Evolutionary conservation across 2,888 invertebrate genomes (phyloP), one percentile per base, ranked within the genome.

Genomic region (Tinea pellionella): DNA sequence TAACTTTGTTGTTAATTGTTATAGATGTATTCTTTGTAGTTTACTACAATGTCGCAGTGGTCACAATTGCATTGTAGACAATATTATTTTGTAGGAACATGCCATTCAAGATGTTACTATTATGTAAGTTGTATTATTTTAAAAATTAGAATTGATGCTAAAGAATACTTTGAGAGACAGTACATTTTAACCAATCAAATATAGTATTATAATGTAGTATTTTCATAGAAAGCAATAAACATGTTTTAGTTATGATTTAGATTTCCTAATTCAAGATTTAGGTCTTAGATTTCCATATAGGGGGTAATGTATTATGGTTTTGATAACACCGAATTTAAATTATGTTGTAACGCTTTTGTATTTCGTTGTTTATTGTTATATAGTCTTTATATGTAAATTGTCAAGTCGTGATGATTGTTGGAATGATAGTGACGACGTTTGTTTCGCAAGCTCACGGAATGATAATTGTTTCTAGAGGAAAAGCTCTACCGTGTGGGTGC

Each of bases 311-410:
- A 61, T 60, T 61, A 60, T 62, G 56, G 32, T 60, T 65, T 66
- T 67, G 68, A 68, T 70, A 68, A 69, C 62, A 66, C 62, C 60
- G 69, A 65, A 66, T 66, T 66, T 65, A 70, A 73, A 75, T 72
- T 67, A 73, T 73, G 72, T 73, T 71, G 73, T 71, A 72, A 77
- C 53, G 72, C 68, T 70, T 70, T 69, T 30, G 43, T 32, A 77
- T 78, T 81, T 75, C 69, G 77, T 81, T 77, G 82, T 84, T 80
- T 84, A 81, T 80, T 80, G 85, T 85, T 81, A 79, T 77, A 78
- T 77, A 83, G 79, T 85, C 83, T 86, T 86, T 87, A 86, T 84
- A 85, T 85, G 86, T 84, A 86, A 87, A 87, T 86, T 75, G 84
- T 73, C 68, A 67, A 77, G 80, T 86, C 87, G 87, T 87, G 87